These are phyloP conservation scores for Polydrusus pterygomalis DNA, from an alignment of 2,888 invertebrate genomes.

Conservation along the genomic window DNA sequence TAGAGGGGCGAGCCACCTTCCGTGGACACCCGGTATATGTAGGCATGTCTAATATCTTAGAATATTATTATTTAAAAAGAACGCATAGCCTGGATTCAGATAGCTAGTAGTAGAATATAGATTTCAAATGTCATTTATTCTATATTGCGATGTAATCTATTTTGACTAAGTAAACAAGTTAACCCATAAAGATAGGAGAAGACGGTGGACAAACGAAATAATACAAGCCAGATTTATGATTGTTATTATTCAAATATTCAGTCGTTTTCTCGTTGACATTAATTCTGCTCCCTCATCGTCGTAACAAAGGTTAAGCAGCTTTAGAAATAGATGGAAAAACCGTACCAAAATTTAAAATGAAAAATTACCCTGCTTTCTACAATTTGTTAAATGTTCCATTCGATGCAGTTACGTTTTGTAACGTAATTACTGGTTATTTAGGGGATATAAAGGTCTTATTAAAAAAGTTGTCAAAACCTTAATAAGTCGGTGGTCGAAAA, in stretches of 20 bases:
- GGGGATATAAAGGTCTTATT: background rate
- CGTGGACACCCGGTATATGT: too few species aligned
- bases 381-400: slow-evolving; percentile 33
- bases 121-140: background rate
- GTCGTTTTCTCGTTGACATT: slow-evolving; percentile 39
- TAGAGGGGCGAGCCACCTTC: too few species aligned
- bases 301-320: slow-evolving; percentile 44
- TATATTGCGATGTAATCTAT: slow-evolving; percentile 18
- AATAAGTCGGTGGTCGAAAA: too few species aligned
- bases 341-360: slow-evolving; percentile 38
- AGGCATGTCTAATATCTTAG: too few species aligned
- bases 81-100: too few species aligned
- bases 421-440: background rate
- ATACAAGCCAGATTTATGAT: slow-evolving; percentile 42
- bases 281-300: slow-evolving; percentile 37
- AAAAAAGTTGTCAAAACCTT: background rate
- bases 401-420: background rate
- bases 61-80: too few species aligned
- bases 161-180: slow-evolving; percentile 26
- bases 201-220: slow-evolving; percentile 42
- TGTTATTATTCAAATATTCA: slow-evolving; percentile 44
- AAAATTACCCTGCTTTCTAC: slow-evolving; percentile 31
- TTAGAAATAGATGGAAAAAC: slow-evolving; percentile 35
- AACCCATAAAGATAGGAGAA: slow-evolving; percentile 33
- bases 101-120: too few species aligned